Evolutionary conservation across 2,888 invertebrate species (phyloP), one percentile per base, ranked within the genome.

Genomic region (Leptinotarsa juncta): DNA sequence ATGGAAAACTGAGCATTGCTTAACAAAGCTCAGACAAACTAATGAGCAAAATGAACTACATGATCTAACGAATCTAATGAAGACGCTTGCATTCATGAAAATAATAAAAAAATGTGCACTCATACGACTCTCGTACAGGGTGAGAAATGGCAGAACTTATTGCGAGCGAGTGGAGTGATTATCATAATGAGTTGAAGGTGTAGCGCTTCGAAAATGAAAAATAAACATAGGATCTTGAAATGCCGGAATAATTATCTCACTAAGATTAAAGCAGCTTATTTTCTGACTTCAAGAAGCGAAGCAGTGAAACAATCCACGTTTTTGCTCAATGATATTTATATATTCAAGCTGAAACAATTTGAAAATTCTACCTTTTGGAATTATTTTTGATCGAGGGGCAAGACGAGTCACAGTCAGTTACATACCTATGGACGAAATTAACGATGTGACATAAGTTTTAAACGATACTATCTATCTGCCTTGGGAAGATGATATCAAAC

Each of bases 21-120:
- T 67, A 55, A 71, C 76, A 71, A 76, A 76, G 67, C 76, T 49
- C 73, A 53, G 65, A 67, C 5, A 32, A 70, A 71, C 76, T 73
- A 73, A 73, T 71, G 71, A 68, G 69, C 71, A 71, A 15, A 73
- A 69, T 69, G 26, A 71, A 73, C 71, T 71, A 69, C 49, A 76
- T 73, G 71, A 73, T 73, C 69, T 23, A 67, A 69, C 69, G 12
- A 57, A 69, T 62, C 74, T 75, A 77, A 77, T 77, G 77, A 73
- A 71, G 67, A 75, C 73, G 73, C 75, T 77, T 60, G 75, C 75
- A 77, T 77, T 71, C 73, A 75, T 71, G 75, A 62, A 70, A 75
- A 75, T 70, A n/a, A 70, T 32, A 62, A 75, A 70, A 75, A 69
- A 67, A 75, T 75, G 72, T 62, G 15, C 70, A 70, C 60, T 75